Percentiles rank a stretch among this genome's conserved stretches.
Evolutionary conservation across 1,140 invertebrate genomes (phyloP).

Genomic region (Drosophila erecta): DNA sequence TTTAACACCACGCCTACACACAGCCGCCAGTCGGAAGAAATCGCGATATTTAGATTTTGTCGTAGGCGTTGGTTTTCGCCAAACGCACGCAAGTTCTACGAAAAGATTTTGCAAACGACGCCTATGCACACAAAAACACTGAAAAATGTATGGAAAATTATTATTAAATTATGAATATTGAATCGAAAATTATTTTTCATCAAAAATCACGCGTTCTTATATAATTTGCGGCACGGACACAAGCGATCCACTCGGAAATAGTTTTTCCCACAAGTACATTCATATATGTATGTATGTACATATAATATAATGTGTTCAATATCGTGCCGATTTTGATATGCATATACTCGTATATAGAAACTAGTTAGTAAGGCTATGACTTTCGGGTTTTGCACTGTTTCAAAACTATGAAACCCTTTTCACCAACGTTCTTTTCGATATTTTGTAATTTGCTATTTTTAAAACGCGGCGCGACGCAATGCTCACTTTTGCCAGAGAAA

Average conservation of each 20-base stretch:
- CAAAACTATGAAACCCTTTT: slow-evolving; percentile 48
- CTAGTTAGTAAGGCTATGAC: background rate
- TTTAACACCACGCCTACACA: slow-evolving; percentile 50
- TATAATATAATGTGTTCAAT: slow-evolving; percentile 11
- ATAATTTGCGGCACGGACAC: slow-evolving; percentile 55
- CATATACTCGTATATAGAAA: background rate
- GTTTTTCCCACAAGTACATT: slow-evolving; percentile 14
- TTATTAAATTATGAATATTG: slow-evolving; percentile 29
- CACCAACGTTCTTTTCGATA: slow-evolving; percentile 60
- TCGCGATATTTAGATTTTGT: slow-evolving; percentile 38
- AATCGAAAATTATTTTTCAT: slow-evolving; percentile 44
- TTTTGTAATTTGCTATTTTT: slow-evolving; percentile 80
- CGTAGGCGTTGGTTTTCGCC: slow-evolving; percentile 61
- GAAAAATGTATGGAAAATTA: slow-evolving; percentile 64
- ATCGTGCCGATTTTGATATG: background rate
- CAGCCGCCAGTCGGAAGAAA: slow-evolving; percentile 17
- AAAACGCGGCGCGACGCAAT: slow-evolving; percentile 74
- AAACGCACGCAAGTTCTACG: slow-evolving; percentile 57
- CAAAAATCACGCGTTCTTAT: slow-evolving; percentile 72
- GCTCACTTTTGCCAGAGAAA: slow-evolving; percentile 79
- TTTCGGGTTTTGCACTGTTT: slow-evolving; percentile 8
- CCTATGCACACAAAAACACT: slow-evolving; percentile 75
- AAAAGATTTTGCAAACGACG: slow-evolving; percentile 48
- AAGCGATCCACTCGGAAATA: slow-evolving; percentile 26
- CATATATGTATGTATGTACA: background rate